phyloP scores from a whole-genome alignment of 2,113 vertebrate species.

The Mobula birostris region DNA sequence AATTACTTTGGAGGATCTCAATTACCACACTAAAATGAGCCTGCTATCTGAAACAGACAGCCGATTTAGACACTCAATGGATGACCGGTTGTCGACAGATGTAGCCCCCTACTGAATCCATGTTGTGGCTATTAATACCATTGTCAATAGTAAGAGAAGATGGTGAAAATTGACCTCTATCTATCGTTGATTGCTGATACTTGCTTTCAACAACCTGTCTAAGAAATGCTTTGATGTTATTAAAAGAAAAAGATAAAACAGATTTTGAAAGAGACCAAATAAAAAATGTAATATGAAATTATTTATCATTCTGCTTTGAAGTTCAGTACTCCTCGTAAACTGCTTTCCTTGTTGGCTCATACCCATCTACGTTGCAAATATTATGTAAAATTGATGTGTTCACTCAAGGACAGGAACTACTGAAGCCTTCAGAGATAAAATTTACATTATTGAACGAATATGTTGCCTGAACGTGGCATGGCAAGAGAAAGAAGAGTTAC shows the following conservation, averaged over 20 bases:
- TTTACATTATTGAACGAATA: slow-evolving; percentile 34
- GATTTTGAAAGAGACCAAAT: not conserved
- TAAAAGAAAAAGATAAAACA: not conserved
- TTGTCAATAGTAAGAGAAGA: not conserved
- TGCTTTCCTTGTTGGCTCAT: slow-evolving; percentile 2
- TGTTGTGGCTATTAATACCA: no score
- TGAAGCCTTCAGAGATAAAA: slow-evolving; percentile 15
- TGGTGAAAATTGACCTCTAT: not conserved
- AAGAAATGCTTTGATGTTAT: slow-evolving; percentile 15
- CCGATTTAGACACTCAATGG: no score
- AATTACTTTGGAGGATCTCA: no score
- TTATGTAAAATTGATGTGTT: slow-evolving; percentile 33
- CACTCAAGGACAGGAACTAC: slow-evolving; percentile 28
- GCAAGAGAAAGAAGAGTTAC: slow-evolving; percentile 12
- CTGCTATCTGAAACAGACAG: no score
- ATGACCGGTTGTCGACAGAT: not conserved
- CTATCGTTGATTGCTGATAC: not conserved
- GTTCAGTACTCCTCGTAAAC: not conserved
- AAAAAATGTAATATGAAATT: not conserved
- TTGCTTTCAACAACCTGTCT: not conserved
- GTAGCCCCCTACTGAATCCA: not conserved
- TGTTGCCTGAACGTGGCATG: not conserved
- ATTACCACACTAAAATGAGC: no score
- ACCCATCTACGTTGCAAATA: slow-evolving; percentile 31
- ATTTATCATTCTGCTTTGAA: slow-evolving; percentile 14